These are phyloP conservation scores for Anableps anableps DNA, from an alignment of 2,797 vertebrate species.

Conservation along the genomic window DNA sequence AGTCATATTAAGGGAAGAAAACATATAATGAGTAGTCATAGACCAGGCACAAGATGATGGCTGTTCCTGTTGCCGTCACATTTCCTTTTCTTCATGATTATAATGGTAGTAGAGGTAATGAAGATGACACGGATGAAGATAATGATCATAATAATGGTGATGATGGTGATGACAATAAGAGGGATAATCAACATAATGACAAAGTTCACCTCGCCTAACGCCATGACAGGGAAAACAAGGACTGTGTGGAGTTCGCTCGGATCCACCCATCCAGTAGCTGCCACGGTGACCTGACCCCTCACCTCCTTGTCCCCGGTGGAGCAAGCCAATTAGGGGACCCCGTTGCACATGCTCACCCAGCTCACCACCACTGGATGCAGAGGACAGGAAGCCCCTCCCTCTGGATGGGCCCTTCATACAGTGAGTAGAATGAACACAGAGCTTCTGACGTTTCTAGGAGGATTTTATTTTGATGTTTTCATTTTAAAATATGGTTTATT, in stretches of 20 bases:
- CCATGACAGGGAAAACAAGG: conserved; percentile 90
- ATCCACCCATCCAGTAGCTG: conserved; percentile 92
- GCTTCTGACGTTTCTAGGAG: not conserved
- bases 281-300: conserved; percentile 92
- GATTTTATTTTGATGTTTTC: not conserved
- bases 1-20: conserved; percentile 77
- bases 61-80: conserved; percentile 61
- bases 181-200: conserved; percentile 74
- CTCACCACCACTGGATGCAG: conserved; percentile 94
- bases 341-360: conserved; percentile 85
- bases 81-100: conserved; percentile 73
- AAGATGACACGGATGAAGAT: conserved; percentile 74
- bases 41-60: conserved; percentile 64
- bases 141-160: conserved; percentile 70
- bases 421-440: conserved; percentile 75
- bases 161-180: conserved; percentile 62
- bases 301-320: conserved; percentile 89
- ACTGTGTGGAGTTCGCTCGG: conserved; percentile 93
- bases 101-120: conserved; percentile 73
- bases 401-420: conserved; percentile 96
- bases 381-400: conserved; percentile 95
- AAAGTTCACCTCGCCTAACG: conserved; percentile 54
- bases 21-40: conserved; percentile 76
- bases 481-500: not conserved
- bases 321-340: conserved; percentile 89